A percentile compares a stretch with the other conserved stretches of the same genome.
Conservation (phyloP, 2,888 invertebrate species). For the Noctua comes region DNA sequence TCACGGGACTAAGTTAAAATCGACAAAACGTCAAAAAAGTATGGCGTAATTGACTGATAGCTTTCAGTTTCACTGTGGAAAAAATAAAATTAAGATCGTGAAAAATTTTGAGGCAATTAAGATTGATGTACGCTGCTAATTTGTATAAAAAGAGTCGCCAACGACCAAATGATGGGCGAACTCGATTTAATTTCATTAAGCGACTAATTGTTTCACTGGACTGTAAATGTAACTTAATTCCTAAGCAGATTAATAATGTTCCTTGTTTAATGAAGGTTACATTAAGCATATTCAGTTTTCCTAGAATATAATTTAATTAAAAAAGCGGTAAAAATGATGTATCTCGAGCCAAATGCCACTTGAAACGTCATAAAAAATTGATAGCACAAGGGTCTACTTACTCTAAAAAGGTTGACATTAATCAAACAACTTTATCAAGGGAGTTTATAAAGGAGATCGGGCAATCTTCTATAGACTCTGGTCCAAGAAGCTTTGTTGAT, state of each 20-base stretch:
- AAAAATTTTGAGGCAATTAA: conserved; percentile 54
- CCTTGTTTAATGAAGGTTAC: neutral
- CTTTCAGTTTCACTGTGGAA: conserved; percentile 47
- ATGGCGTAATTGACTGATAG: conserved; percentile 68
- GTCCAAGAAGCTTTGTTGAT: no score
- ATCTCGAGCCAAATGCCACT: conserved; percentile 1
- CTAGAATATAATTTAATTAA: neutral
- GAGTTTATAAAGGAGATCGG: conserved; percentile 70
- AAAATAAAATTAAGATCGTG: conserved; percentile 61
- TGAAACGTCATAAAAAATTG: conserved; percentile 48
- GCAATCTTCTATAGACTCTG: no score
- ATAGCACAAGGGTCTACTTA: conserved; percentile 60
- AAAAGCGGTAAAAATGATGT: neutral
- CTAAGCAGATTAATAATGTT: conserved; percentile 10
- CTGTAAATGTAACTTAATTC: neutral
- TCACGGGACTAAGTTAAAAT: conserved; percentile 51
- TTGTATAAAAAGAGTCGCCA: conserved; percentile 38
- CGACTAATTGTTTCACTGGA: conserved; percentile 40
- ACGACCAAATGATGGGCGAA: conserved; percentile 37
- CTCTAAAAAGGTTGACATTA: conserved; percentile 68
- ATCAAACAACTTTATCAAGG: conserved; percentile 71
- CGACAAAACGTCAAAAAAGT: conserved; percentile 66
- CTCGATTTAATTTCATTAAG: conserved; percentile 47
- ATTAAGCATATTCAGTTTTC: neutral
- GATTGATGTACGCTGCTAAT: conserved; percentile 63